Percentiles rank a stretch among this genome's conserved stretches.
Conservation (phyloP, 2,888 invertebrate species). For the Eilema depressum region DNA sequence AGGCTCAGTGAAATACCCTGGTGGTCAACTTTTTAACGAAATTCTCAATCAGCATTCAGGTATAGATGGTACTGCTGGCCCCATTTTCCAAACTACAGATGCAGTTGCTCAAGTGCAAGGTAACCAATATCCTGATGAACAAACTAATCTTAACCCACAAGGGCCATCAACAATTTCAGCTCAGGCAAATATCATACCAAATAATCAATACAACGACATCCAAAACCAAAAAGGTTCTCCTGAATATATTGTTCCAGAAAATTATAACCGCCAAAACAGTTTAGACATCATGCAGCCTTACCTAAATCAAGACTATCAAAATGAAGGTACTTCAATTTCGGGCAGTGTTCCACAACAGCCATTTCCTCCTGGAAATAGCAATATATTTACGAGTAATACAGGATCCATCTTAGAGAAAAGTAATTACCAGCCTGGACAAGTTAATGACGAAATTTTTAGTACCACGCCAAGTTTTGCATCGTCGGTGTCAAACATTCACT, state of each 20-base stretch:
- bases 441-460: conserved; percentile 12
- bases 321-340: neutral
- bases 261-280: conserved; percentile 12
- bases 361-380: conserved; percentile 1
- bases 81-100: conserved; percentile 11
- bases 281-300: neutral
- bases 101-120: conserved; percentile 8
- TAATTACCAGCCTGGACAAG: conserved; percentile 1
- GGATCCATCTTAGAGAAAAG: neutral
- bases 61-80: conserved; percentile 17
- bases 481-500: conserved; percentile 13
- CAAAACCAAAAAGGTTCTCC: conserved; percentile 4
- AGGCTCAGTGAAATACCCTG: neutral
- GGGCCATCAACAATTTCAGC: neutral
- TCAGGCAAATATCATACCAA: conserved; percentile 9
- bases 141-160: conserved; percentile 11
- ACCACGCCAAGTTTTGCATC: conserved; percentile 20
- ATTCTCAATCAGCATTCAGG: conserved; percentile 21
- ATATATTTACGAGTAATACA: neutral
- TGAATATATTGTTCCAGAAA: conserved; percentile 13
- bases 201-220: conserved; percentile 6
- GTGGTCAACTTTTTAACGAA: conserved; percentile 15
- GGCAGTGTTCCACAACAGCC: neutral
- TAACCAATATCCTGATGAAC: conserved; percentile 19
- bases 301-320: conserved; percentile 18